Conservation (phyloP, 2,888 invertebrate genomes). For the Caenorhabditis zanzibari region DNA sequence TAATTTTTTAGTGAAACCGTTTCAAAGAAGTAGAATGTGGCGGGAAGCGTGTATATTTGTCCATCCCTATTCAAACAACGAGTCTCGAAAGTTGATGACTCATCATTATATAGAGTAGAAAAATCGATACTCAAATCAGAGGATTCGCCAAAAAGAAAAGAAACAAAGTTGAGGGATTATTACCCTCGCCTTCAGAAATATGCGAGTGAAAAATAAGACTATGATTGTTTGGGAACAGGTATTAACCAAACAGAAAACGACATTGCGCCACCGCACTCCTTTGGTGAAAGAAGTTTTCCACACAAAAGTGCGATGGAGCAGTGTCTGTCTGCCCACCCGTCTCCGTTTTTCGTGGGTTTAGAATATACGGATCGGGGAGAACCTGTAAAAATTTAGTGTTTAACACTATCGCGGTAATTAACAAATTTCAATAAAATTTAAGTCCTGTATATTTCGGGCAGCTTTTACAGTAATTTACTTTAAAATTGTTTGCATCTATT, state of each 20-base stretch:
- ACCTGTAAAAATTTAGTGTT: no score
- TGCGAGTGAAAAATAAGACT: conserved; percentile 7
- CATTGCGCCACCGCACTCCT: not conserved
- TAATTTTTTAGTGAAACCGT: not conserved
- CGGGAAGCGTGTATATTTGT: conserved; percentile 4
- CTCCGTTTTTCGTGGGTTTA: no score
- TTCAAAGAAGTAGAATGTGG: not conserved
- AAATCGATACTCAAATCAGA: conserved; percentile 26
- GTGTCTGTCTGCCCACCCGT: no score
- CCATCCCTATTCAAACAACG: conserved; percentile 41
- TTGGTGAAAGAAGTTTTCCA: no score
- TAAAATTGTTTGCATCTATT: no score
- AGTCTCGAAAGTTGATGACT: conserved; percentile 19
- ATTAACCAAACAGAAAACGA: not conserved
- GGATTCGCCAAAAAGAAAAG: not conserved
- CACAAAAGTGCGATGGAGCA: no score
- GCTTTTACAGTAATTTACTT: no score
- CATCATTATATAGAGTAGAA: conserved; percentile 32
- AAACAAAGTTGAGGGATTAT: not conserved
- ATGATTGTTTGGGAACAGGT: conserved; percentile 8
- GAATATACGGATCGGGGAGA: no score
- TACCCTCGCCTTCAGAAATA: not conserved
- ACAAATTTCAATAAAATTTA: no score
- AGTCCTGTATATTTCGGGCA: no score
- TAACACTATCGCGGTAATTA: no score